A percentile compares a stretch with the other conserved stretches of the same genome.
These are phyloP conservation scores for Dermochelys coriacea DNA, from an alignment of 2,797 vertebrate genomes.

Conservation along the genomic window DNA sequence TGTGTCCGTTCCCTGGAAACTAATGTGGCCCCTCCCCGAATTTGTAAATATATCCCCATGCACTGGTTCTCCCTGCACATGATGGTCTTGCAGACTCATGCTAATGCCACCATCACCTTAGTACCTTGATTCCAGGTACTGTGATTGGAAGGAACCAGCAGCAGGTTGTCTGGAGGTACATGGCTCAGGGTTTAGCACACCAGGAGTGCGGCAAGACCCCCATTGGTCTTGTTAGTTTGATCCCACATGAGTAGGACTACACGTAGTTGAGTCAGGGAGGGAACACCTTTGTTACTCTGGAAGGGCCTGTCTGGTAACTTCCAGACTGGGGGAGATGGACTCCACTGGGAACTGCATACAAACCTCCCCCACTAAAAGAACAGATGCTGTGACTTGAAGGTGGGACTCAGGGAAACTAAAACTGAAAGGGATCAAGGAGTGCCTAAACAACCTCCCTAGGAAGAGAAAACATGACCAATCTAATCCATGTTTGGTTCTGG, in stretches of 20 bases:
- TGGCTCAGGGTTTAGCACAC: rapidly evolving
- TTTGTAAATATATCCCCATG: rapidly evolving
- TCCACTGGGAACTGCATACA: background rate
- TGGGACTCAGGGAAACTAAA: no score
- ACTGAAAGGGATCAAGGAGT: no score
- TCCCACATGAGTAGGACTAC: background rate
- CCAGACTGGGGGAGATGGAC: rapidly evolving
- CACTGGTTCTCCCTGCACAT: background rate
- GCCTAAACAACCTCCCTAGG: no score
- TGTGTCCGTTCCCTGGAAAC: background rate
- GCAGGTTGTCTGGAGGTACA: background rate
- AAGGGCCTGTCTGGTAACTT: rapidly evolving
- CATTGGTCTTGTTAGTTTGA: background rate
- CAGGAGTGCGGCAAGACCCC: background rate
- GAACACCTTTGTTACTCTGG: background rate
- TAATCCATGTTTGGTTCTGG: rapidly evolving
- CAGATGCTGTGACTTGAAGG: rapidly evolving
- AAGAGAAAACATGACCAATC: background rate
- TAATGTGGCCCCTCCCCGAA: background rate
- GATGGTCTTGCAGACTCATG: background rate
- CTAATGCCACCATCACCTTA: rapidly evolving
- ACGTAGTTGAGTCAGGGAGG: background rate
- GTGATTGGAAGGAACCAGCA: rapidly evolving
- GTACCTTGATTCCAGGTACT: no score
- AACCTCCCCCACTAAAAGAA: background rate